Evolutionary conservation across 1,140 invertebrate species (phyloP), one percentile per base, ranked within the genome.

Genomic region (Notospermus geniculatus): DNA sequence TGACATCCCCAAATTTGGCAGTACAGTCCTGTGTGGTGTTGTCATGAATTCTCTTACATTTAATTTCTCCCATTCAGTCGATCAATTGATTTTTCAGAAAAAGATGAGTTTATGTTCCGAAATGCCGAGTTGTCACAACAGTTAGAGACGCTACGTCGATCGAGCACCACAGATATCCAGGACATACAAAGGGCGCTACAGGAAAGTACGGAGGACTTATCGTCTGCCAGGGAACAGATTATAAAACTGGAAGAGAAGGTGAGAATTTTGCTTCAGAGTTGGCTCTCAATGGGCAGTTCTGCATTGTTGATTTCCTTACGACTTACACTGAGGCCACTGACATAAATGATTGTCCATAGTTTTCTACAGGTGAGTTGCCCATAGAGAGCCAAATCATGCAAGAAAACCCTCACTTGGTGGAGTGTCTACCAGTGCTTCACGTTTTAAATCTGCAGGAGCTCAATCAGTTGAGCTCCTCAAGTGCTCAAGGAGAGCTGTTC

Each of bases 71-170:
- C n/a, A n/a, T n/a, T n/a, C n/a, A n/a, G n/a, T n/a, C 5, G 2
- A 30, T 66, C 22, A 25, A 62, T 41, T 59, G 36, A 45, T 61
- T 54, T 66, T 59, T 81, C 86, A 57, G 90, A 92, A 60, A 92
- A 90, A 69, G 88, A 91, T 73, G 86, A 87, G 13, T 87, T 88
- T 1, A 76, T 92, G 55, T 70, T 93, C 32, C 84, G 90, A 28
- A 93, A 91, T 75, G 91, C 91, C 2, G 88, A 91, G 76, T 87
- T 92, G 60, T 92, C 90, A 0, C 91, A 92, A 73, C 88, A 90
- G 60, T 84, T 88, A 68, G 84, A 87, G n/a, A 61, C 64, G 60
- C n/a, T 68, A 7, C 65, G 71, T 43, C 84, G 86, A 54, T 84
- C 87, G 59, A 85, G 88, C 67, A 23, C 46, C 5, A n/a, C 19